These are phyloP conservation scores for Hycleus phaleratus DNA, from an alignment of 1,140 invertebrate species.

Conservation along the genomic window DNA sequence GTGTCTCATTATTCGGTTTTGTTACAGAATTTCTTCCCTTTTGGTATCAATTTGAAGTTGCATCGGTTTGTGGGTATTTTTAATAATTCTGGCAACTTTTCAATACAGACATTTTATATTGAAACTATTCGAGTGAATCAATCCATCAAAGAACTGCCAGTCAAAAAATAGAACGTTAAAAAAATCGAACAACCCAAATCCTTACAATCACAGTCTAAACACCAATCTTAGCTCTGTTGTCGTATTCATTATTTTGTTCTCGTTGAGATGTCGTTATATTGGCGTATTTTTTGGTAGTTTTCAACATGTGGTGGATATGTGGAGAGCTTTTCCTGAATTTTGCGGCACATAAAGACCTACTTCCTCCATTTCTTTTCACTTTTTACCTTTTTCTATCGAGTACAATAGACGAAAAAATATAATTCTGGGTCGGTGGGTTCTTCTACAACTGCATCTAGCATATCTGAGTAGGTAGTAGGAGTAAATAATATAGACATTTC, in stretches of 20 bases:
- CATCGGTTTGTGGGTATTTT: too few species aligned
- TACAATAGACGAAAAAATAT: conserved; percentile 4
- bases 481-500: conserved; percentile 30
- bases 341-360: background rate
- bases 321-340: conserved; percentile 9
- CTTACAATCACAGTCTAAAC: conserved; percentile 13
- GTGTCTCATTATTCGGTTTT: background rate
- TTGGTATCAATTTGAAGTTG: too few species aligned
- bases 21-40: too few species aligned
- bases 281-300: background rate
- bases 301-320: conserved; percentile 19
- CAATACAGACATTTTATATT: too few species aligned
- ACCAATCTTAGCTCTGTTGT: background rate
- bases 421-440: conserved; percentile 17
- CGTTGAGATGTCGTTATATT: conserved; percentile 11
- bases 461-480: background rate
- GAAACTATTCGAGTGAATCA: background rate
- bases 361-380: conserved; percentile 17
- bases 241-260: conserved; percentile 1
- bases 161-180: conserved; percentile 15
- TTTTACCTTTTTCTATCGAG: conserved; percentile 16
- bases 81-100: too few species aligned
- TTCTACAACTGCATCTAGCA: background rate
- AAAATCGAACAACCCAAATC: background rate
- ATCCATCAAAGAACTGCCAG: conserved; percentile 27